These are phyloP conservation scores for Neodiprion pinetum DNA, from an alignment of 1,140 invertebrate genomes.

Conservation along the genomic window DNA sequence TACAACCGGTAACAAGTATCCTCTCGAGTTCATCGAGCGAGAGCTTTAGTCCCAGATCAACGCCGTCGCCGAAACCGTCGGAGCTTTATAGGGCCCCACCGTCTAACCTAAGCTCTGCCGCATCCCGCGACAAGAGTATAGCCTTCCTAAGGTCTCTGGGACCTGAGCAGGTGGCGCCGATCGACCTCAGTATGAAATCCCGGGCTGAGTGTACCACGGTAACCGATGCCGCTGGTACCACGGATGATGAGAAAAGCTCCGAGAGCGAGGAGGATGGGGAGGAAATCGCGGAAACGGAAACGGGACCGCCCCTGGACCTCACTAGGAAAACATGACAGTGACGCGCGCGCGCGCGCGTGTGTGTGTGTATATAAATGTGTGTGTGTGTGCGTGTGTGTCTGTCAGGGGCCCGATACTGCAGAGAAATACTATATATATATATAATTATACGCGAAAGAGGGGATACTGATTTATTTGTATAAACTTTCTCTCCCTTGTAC, in stretches of 20 bases:
- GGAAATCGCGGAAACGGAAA: constrained; percentile 33
- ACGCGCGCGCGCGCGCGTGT: background rate
- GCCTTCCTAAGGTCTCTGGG: constrained; percentile 53
- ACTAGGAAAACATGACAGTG: constrained; percentile 65
- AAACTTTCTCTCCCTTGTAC: no score
- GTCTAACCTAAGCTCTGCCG: constrained; percentile 13
- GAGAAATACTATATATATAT: no score
- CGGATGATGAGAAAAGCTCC: constrained; percentile 48
- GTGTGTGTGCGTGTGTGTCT: no score
- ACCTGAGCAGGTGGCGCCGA: constrained; percentile 71
- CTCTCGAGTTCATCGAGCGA: constrained; percentile 53
- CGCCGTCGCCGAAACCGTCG: constrained; percentile 48
- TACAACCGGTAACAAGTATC: constrained; percentile 32
- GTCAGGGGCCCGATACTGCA: no score
- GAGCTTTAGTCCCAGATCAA: constrained; percentile 49
- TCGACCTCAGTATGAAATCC: constrained; percentile 77
- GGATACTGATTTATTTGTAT: no score
- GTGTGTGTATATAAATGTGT: no score
- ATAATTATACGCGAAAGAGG: no score
- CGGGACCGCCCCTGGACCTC: constrained; percentile 71
- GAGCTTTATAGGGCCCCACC: background rate
- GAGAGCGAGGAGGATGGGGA: constrained; percentile 56
- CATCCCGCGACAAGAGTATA: constrained; percentile 47
- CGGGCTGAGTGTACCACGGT: constrained; percentile 55
- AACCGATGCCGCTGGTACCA: constrained; percentile 57